These are phyloP conservation scores for Cyprinodon variegatus DNA, from an alignment of 2,113 vertebrate species.

Conservation along the genomic window DNA sequence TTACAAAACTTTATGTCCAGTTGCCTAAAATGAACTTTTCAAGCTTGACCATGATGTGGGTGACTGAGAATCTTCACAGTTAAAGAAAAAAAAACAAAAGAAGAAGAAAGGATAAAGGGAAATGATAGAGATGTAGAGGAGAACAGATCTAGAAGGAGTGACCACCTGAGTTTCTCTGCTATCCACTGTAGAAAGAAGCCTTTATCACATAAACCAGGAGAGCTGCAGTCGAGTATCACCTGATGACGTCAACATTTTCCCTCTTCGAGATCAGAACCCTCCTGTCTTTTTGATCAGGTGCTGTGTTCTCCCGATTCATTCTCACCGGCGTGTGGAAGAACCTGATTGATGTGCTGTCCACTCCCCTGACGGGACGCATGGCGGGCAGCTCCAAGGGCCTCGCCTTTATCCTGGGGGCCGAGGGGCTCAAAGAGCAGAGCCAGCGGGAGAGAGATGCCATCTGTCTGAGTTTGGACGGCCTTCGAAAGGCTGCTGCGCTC, in stretches of 20 bases:
- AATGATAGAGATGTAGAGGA: neutral
- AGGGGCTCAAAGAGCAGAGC: conserved; percentile 93
- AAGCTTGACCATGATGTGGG: too few species aligned
- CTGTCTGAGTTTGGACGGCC: conserved; percentile 93
- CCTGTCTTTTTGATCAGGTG: conserved; percentile 75
- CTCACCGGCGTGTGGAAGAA: conserved; percentile 97
- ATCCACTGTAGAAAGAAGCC: neutral
- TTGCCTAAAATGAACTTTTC: too few species aligned
- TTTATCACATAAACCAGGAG: conserved; percentile 4
- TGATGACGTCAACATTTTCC: neutral
- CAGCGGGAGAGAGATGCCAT: conserved; percentile 93
- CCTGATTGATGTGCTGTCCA: conserved; percentile 93
- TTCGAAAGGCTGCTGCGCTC: conserved; percentile 91
- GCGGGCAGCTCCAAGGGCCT: conserved; percentile 92
- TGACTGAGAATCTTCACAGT: too few species aligned
- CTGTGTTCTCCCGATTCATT: conserved; percentile 91
- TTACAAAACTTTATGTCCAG: too few species aligned
- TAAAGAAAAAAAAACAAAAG: too few species aligned
- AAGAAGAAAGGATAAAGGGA: neutral
- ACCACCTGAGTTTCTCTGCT: conserved; percentile 12
- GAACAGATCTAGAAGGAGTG: conserved; percentile 9
- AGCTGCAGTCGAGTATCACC: conserved; percentile 4
- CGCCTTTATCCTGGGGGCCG: conserved; percentile 91
- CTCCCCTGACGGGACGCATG: conserved; percentile 92
- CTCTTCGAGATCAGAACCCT: neutral